Conservation (phyloP, 2,797 vertebrate genomes). For the Serranus cabrilla region DNA sequence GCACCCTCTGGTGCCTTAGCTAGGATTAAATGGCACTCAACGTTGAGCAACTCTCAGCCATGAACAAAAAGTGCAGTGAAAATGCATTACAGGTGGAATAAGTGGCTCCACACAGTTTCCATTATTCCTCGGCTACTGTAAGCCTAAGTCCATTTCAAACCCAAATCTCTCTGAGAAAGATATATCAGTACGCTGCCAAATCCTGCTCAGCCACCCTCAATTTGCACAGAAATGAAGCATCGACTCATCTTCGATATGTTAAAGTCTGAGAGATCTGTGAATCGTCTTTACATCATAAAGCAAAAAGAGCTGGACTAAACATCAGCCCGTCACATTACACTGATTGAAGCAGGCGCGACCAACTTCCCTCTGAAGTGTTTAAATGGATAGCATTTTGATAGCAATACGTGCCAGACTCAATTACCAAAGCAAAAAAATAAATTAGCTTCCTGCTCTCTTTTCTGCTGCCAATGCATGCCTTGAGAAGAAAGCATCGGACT, state of each 20-base stretch:
- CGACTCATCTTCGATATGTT: conserved; percentile 61
- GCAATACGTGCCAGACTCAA: conserved; percentile 58
- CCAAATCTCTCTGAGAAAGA: conserved; percentile 64
- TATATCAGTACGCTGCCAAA: conserved; percentile 67
- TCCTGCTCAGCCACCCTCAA: conserved; percentile 60
- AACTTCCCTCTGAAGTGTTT: conserved; percentile 66
- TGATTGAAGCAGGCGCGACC: conserved; percentile 55
- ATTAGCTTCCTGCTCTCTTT: conserved; percentile 57
- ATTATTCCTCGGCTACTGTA: conserved; percentile 66
- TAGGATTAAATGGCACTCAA: conserved; percentile 74
- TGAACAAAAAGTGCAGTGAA: conserved; percentile 68
- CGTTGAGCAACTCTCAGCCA: conserved; percentile 42
- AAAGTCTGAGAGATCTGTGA: conserved; percentile 57
- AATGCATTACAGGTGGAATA: conserved; percentile 71
- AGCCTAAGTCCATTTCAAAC: conserved; percentile 63
- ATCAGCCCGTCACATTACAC: conserved; percentile 38
- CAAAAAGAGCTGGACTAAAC: conserved; percentile 52
- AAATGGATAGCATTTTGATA: conserved; percentile 65
- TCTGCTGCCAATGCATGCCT: conserved; percentile 55
- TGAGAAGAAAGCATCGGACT: conserved; percentile 41
- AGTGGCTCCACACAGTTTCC: conserved; percentile 69
- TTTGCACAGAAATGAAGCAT: conserved; percentile 70
- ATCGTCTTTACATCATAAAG: conserved; percentile 61
- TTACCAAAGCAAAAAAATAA: conserved; percentile 70
- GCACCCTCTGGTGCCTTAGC: conserved; percentile 68